Evolutionary conservation across 2,888 invertebrate genomes (phyloP).

Genomic region (Phasia obesa): DNA sequence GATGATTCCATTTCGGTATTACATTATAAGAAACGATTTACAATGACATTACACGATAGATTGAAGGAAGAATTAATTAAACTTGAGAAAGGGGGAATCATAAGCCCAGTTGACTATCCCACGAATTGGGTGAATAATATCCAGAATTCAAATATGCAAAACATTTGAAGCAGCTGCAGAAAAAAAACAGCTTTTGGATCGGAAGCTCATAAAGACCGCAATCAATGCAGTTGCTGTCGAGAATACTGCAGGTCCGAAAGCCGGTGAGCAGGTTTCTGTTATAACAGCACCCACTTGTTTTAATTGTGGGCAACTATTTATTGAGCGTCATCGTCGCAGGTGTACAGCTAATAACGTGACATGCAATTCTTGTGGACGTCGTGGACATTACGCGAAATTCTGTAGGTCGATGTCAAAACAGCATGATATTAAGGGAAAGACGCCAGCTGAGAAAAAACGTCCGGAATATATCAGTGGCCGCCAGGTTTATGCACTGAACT

Average conservation of each 20-base stretch:
- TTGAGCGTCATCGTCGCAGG: background rate
- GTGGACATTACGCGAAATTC: constrained; percentile 5
- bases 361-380: background rate
- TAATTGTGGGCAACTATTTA: constrained; percentile 2
- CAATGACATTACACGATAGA: constrained; percentile 35
- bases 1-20: constrained; percentile 63
- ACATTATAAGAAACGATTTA: constrained; percentile 66
- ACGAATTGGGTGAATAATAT: too few relatives aligned
- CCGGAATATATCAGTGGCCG: background rate
- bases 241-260: too few relatives aligned
- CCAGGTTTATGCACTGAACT: background rate
- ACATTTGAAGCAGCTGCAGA: too few relatives aligned
- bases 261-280: too few relatives aligned
- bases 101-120: constrained; percentile 35
- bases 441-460: constrained; percentile 19
- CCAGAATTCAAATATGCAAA: too few relatives aligned
- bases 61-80: constrained; percentile 51
- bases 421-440: background rate
- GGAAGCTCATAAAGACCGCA: too few relatives aligned
- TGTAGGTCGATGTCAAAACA: constrained; percentile 2
- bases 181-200: too few relatives aligned
- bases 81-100: too few relatives aligned
- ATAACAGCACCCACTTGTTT: constrained; percentile 39
- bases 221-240: too few relatives aligned
- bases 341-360: background rate